Percentiles rank a stretch among this genome's conserved stretches.
These are phyloP conservation scores for Semaprochilodus insignis DNA, from an alignment of 2,797 vertebrate species.

Conservation along the genomic window DNA sequence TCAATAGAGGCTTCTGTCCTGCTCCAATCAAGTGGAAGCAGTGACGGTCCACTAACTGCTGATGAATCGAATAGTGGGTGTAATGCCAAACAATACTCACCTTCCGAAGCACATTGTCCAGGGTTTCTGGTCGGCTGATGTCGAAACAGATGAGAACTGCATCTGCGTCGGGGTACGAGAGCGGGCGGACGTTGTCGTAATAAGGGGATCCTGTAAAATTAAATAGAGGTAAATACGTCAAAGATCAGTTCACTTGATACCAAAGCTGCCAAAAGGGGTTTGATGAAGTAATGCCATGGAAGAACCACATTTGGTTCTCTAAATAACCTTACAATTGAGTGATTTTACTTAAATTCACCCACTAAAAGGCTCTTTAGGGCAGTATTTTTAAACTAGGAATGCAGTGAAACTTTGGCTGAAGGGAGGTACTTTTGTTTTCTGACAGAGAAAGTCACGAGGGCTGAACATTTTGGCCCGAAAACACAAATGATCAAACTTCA, in stretches of 20 bases:
- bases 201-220: constrained; percentile 84
- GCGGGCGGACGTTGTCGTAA: constrained; percentile 90
- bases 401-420: too few species aligned
- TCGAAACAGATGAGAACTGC: constrained; percentile 92
- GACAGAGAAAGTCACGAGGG: too few species aligned
- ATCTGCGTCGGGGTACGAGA: constrained; percentile 89
- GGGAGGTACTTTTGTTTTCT: too few species aligned
- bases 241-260: background rate
- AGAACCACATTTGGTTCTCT: too few species aligned
- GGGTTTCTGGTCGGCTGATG: constrained; percentile 89
- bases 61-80: background rate
- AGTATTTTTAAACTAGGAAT: too few species aligned
- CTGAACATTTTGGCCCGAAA: too few species aligned
- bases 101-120: constrained; percentile 90
- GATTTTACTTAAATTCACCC: too few species aligned
- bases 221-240: background rate
- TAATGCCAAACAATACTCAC: constrained; percentile 65
- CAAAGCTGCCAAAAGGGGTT: too few species aligned
- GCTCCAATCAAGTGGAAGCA: constrained; percentile 16
- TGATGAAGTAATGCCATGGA: too few species aligned
- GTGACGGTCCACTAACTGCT: background rate
- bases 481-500: too few species aligned
- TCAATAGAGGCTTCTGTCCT: constrained; percentile 14
- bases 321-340: too few species aligned
- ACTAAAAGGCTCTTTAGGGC: too few species aligned